Evolutionary conservation across 2,888 invertebrate species (phyloP), one percentile per base, ranked within the genome.

Genomic region (Drosophila borborema): DNA sequence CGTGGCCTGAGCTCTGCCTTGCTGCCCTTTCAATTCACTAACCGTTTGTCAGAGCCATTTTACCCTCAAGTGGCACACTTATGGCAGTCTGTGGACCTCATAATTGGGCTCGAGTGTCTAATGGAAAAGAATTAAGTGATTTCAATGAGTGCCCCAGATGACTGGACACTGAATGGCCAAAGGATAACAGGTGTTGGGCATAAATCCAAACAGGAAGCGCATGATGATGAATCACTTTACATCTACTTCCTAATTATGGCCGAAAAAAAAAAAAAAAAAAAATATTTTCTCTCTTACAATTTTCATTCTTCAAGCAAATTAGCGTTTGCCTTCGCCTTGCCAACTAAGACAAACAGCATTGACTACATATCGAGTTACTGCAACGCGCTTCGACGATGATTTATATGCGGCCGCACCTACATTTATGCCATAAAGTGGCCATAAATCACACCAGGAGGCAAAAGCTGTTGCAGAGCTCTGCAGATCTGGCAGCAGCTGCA

Each of bases 381-480:
- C 72, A 62, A 53, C 38, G 64, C 53, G 75, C 78, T 82, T 73
- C 70, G 69, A 86, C 88, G 81, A 86, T 86, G 89, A 86, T 88
- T 86, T 86, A 88, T 88, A 81, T 82, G 81, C 71, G 51, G 89
- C 82, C 84, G 86, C 86, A 85, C 87, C 89, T 86, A 84, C 89
- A 86, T 84, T 86, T 86, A 83, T 84, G 89, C 89, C 84, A 86
- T 67, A 85, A 79, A 84, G 73, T 80, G 77, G 71, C 85, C 82
- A 89, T 86, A 86, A 86, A 89, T 86, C 89, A 89, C 89, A 86
- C 82, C 83, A 77, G 81, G 64, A 80, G 77, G 72, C 80, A 34
- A 82, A 81, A 86, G 80, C 84, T 73, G 80, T 82, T 73, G 61
- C 81, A 40, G 38, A 76, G 79, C 82, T 81, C 81, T 64, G 73